Evolutionary conservation across 2,888 invertebrate genomes (phyloP), one percentile per base, ranked within the genome.

Genomic region (Aphidius colemani): DNA sequence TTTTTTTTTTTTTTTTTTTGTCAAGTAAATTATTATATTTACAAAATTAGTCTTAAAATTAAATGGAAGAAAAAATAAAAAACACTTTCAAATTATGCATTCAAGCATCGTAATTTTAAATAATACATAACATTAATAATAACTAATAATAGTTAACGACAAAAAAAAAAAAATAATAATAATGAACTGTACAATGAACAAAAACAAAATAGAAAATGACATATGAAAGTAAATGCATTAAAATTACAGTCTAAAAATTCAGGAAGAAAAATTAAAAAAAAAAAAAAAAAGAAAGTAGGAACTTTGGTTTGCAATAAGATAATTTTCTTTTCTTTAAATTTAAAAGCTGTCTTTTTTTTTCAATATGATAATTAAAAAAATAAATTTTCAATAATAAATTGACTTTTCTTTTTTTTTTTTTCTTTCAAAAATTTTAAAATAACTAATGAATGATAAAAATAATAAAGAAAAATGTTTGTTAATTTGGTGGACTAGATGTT

Each of bases 401-500:
- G n/a, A n/a, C n/a, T n/a, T n/a, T n/a, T n/a, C n/a, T n/a, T n/a
- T n/a, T n/a, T 6, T 43, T 53, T 41, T 40, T 40, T 51, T 10
- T 50, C 10, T 11, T 41, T 53, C 10, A 7, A 53, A 7, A 53
- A 53, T 13, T 45, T 5, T 18, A 44, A 43, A 43, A 56, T n/a
- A 56, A 56, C 7, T 45, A 45, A 30, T 10, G 4, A 10, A n/a
- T 30, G 56, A 46, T 30, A 50, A 50, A 30, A 18, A 18, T 18
- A 55, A 55, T 43, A 45, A 8, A 55, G 40, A 45, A 55, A 49
- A 45, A 55, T 59, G 59, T 40, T 57, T 67, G 71, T 71, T 67
- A 68, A 67, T 67, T 40, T 53, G 53, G 67, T 74, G 72, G 75
- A 75, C 75, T 75, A 75, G 76, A 75, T 69, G 68, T 74, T 74